Conservation (phyloP, 2,888 invertebrate species). For the Andrena haemorrhoa region DNA sequence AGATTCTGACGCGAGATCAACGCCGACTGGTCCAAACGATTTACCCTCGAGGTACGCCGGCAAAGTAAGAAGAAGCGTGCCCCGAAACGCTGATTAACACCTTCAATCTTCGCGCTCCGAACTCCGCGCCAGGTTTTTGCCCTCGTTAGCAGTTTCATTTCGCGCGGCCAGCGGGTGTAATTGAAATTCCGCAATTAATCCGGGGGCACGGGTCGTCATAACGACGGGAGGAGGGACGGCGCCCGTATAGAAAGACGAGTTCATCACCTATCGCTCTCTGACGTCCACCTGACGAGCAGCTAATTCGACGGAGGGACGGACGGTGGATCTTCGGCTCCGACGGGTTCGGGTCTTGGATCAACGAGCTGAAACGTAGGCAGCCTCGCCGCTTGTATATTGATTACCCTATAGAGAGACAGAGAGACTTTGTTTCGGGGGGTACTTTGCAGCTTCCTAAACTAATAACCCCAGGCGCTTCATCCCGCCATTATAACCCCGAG, state of each 20-base stretch:
- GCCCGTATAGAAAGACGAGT: constrained; percentile 33
- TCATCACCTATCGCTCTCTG: constrained; percentile 62
- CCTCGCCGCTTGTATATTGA: constrained; percentile 80
- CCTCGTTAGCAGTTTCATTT: constrained; percentile 35
- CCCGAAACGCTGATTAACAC: constrained; percentile 17
- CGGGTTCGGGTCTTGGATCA: constrained; percentile 51
- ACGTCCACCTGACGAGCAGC: constrained; percentile 53
- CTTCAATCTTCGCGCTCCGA: constrained; percentile 11
- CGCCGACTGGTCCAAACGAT: not conserved
- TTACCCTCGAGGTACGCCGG: not conserved
- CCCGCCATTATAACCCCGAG: constrained; percentile 70
- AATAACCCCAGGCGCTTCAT: constrained; percentile 79
- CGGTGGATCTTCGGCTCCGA: constrained; percentile 34
- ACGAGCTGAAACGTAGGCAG: constrained; percentile 69
- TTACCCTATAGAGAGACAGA: constrained; percentile 75
- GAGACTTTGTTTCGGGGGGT: constrained; percentile 76
- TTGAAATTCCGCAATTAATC: constrained; percentile 48
- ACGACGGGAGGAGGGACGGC: not conserved
- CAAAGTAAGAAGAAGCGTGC: not conserved
- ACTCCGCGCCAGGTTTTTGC: constrained; percentile 13
- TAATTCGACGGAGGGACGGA: constrained; percentile 53
- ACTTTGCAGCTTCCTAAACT: constrained; percentile 81
- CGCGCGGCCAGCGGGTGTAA: not conserved
- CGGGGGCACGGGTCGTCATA: constrained; percentile 10
- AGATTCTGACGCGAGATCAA: not conserved